Conservation (phyloP, 2,797 vertebrate genomes). For the Gobionotothen gibberifrons region DNA sequence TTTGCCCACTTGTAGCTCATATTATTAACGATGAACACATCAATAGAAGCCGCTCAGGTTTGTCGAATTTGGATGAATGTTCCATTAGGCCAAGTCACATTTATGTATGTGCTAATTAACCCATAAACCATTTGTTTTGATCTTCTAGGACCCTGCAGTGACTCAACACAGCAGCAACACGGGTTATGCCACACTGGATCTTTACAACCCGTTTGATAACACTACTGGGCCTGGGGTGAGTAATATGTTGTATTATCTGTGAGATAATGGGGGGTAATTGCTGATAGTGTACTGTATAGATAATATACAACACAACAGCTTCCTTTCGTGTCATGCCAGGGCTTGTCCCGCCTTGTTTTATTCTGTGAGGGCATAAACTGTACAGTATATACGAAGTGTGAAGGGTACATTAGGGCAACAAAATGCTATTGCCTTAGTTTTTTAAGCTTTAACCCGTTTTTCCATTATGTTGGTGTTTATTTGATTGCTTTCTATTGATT, state of each 20-base stretch:
- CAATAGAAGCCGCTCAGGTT: background rate
- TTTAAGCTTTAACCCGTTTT: no score
- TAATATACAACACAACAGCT: background rate
- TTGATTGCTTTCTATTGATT: no score
- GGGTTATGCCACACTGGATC: conserved; percentile 90
- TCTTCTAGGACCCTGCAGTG: conserved; percentile 89
- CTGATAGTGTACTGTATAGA: background rate
- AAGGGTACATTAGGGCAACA: no score
- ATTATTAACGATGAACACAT: background rate
- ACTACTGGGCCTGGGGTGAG: conserved; percentile 83
- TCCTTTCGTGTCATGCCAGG: background rate
- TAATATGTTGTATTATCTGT: background rate
- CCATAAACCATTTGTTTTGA: conserved; percentile 8
- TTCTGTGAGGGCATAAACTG: no score
- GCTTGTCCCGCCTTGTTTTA: background rate
- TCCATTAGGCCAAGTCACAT: background rate
- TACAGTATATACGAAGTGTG: no score
- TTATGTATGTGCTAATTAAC: background rate
- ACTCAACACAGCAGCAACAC: conserved; percentile 87
- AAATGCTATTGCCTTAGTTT: no score
- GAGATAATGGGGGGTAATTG: background rate
- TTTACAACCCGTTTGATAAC: conserved; percentile 95
- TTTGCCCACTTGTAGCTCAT: conserved; percentile 42
- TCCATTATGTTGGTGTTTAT: no score
- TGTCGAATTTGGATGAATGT: background rate